Base-by-base conservation (phyloP, 2,797 vertebrate species). In the Lepidocolaptes lacrymiger region DNA sequence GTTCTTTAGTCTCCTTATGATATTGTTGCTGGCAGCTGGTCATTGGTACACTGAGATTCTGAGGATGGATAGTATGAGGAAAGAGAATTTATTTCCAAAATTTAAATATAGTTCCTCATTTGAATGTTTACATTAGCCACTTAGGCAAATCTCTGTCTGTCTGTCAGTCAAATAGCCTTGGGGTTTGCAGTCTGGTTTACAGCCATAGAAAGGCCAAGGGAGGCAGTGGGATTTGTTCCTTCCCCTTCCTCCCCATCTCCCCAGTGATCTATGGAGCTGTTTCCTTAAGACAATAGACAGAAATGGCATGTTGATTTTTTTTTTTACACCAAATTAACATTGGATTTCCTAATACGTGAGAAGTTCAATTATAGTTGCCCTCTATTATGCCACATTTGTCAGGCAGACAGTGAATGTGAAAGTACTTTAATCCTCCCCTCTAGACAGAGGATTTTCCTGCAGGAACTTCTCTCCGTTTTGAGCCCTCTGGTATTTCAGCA, bases 381-480 rank as follows among this genome's bases (percentile, higher is more conserved):
- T 72, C 48, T 52, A 18, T 71, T 92, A 61, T 55, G 30, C 36
- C 44, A 52, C 27, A 9, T 68, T 82, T 85, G 23, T 91, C 73
- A 89, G 32, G 39, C 84, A 76, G 66, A 81, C 72, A 66, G 68
- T 68, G 75, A 77, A 86, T 68, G 59, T 0, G 2, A 46, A 92
- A 88, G n/a, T 49, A 49, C 63, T 89, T 91, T 88, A 92, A 95
- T 93, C 75, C 58, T 92, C 7, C 56, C 46, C 43, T 80, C 52
- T 63, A 85, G 86, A 87, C 49, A 85, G 56, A 63, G 52, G 72
- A 85, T 95, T 94, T 96, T 91, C n/a, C 78, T 92, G 34, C 44
- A 67, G 84, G 84, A 88, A 93, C 58, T 79, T 92, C 68, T 94
- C 26, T 85, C 43, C 1, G 5, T 61, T 89, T 87, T 62, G 79